Conservation (phyloP, 2,113 vertebrate genomes). For the Chrysemys picta region DNA sequence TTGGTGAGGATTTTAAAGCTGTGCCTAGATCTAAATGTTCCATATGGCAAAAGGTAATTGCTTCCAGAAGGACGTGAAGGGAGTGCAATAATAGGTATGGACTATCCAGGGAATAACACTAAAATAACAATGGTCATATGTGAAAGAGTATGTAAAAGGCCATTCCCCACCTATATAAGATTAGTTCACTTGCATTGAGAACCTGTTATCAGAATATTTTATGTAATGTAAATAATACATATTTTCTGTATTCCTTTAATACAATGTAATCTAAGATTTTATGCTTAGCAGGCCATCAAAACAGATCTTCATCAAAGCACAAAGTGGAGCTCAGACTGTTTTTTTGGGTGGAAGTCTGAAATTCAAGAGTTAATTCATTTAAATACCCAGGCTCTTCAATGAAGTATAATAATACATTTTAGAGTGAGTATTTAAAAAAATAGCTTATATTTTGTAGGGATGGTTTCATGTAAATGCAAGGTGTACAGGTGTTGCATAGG, state of each 20-base stretch:
- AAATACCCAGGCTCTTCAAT: no score
- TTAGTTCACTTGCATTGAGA: neutral
- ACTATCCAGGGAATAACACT: neutral
- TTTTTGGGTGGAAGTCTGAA: neutral
- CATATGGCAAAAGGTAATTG: neutral
- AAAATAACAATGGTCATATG: neutral
- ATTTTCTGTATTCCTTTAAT: neutral
- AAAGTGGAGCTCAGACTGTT: neutral
- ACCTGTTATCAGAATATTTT: neutral
- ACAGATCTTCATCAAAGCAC: neutral
- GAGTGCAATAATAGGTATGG: neutral
- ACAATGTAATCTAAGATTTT: neutral
- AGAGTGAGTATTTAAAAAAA: no score
- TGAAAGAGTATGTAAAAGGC: neutral
- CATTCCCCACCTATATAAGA: neutral
- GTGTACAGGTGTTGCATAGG: neutral
- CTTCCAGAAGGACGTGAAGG: neutral
- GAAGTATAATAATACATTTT: no score
- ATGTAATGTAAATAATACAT: no score
- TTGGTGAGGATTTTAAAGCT: neutral
- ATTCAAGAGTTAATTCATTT: neutral
- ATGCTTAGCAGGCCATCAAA: neutral
- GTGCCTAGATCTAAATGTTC: neutral
- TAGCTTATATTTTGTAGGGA: no score
- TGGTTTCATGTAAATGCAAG: neutral